These are phyloP conservation scores for Apus apus DNA, from an alignment of 2,113 vertebrate species.

Conservation along the genomic window DNA sequence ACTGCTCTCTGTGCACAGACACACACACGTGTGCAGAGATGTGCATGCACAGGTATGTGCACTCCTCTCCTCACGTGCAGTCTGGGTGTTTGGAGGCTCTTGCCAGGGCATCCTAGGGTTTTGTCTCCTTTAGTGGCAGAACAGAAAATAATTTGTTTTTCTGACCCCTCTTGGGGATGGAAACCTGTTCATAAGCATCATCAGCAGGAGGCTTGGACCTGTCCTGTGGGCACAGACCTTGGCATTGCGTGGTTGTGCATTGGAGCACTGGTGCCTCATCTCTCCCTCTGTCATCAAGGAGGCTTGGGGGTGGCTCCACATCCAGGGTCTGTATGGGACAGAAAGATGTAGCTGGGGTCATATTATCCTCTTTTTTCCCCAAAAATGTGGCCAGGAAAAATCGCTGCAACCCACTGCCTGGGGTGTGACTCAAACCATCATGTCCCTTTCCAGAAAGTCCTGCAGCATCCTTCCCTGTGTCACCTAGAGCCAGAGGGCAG, in stretches of 20 bases:
- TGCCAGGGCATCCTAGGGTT: no score
- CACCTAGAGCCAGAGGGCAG: neutral
- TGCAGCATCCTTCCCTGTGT: neutral
- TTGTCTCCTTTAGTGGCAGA: neutral
- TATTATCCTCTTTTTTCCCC: neutral
- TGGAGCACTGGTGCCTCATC: rapidly evolving
- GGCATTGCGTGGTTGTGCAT: rapidly evolving
- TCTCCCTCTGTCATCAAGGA: neutral
- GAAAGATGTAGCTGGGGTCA: rapidly evolving
- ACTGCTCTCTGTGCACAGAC: neutral
- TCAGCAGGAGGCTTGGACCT: rapidly evolving
- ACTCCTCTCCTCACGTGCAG: rapidly evolving
- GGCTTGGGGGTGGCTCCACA: neutral
- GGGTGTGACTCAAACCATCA: neutral
- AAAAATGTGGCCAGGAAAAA: neutral
- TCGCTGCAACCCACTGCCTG: neutral
- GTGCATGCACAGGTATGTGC: rapidly evolving
- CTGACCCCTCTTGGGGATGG: neutral
- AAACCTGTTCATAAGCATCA: neutral
- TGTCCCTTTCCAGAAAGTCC: neutral
- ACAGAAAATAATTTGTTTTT: neutral
- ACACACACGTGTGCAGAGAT: neutral
- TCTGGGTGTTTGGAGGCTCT: neutral
- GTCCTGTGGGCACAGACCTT: rapidly evolving
- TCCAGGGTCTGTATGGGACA: neutral